Percentiles rank a stretch among this genome's conserved stretches.
Conservation (phyloP, 1,140 invertebrate genomes). For the Macrostomum lignano region DNA sequence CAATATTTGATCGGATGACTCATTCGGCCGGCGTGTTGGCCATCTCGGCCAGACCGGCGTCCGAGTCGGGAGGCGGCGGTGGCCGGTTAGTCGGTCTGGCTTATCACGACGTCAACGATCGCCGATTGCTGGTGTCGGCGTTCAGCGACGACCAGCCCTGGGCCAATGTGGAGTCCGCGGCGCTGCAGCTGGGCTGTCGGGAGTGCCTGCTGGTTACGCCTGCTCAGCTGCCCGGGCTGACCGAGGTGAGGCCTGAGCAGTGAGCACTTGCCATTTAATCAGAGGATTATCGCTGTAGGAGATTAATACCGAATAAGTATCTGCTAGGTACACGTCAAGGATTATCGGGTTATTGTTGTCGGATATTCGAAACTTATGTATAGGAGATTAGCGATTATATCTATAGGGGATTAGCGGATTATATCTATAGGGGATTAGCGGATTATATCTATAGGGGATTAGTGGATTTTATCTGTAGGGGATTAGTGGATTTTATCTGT, state of each 20-base stretch:
- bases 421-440: no score
- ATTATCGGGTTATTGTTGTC: background rate
- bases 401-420: no score
- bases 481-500: no score
- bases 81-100: no score
- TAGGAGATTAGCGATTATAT: background rate
- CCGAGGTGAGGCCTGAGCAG: background rate
- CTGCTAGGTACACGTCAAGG: background rate
- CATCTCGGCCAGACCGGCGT: no score
- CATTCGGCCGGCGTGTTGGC: no score
- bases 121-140: no score
- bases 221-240: background rate
- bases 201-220: background rate
- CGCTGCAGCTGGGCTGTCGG: slow-evolving; percentile 1
- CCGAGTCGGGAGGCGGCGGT: no score
- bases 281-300: background rate
- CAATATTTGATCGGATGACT: no score
- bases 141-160: background rate
- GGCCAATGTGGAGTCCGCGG: background rate
- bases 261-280: background rate
- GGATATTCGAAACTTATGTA: background rate
- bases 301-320: background rate
- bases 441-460: no score
- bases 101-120: no score
- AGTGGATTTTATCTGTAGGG: no score